These are phyloP conservation scores for Ypsolopha scabrella DNA, from an alignment of 2,888 invertebrate genomes.

Conservation along the genomic window DNA sequence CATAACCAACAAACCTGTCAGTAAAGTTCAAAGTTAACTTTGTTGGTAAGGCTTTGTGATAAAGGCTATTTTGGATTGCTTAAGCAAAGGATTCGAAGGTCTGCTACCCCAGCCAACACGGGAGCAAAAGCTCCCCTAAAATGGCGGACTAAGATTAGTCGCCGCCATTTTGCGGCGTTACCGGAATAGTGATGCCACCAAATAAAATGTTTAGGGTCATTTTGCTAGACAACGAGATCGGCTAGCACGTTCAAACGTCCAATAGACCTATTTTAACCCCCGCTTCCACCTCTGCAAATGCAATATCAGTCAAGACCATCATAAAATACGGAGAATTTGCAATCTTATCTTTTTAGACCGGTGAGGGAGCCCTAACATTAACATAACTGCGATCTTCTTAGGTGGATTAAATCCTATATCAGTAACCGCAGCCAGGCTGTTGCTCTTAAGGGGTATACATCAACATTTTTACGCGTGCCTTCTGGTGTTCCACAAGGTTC, in stretches of 20 bases:
- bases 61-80: too few relatives aligned
- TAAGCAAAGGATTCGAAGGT: background rate
- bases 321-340: conserved; percentile 71
- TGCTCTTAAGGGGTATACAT: too few relatives aligned
- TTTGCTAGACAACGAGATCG: conserved; percentile 57
- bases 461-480: too few relatives aligned
- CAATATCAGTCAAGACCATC: conserved; percentile 21
- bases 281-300: conserved; percentile 11
- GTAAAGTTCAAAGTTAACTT: too few relatives aligned
- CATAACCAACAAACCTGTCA: background rate
- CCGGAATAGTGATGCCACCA: conserved; percentile 57
- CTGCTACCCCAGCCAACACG: conserved; percentile 7
- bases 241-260: conserved; percentile 58
- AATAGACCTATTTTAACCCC: conserved; percentile 60
- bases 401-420: too few relatives aligned
- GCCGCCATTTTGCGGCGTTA: conserved; percentile 49
- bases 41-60: too few relatives aligned
- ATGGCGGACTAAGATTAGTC: conserved; percentile 62
- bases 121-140: conserved; percentile 47
- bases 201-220: conserved; percentile 70
- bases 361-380: conserved; percentile 56
- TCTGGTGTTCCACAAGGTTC: too few relatives aligned
- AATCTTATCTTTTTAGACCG: conserved; percentile 63
- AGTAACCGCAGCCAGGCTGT: too few relatives aligned
- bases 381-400: too few relatives aligned